Evolutionary conservation across 1,140 invertebrate species (phyloP), one percentile per base, ranked within the genome.

Genomic region (Mycetomoellerius zeteki): DNA sequence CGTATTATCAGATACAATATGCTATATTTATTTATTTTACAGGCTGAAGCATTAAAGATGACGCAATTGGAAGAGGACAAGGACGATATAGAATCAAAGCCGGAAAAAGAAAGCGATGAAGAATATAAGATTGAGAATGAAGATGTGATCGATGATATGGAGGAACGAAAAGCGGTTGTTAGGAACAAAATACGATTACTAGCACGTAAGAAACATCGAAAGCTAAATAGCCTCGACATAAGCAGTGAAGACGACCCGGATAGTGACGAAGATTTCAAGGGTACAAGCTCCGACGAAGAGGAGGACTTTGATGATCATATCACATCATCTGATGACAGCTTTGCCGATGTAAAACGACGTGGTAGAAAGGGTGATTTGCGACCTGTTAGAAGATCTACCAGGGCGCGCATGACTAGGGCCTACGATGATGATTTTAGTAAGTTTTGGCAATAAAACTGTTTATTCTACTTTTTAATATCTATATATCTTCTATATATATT

Each of bases 251-350:
- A 98, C 82, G 97, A 98, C 92, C 97, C 97, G 85, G 96, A 97
- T 86, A 98, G 97, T 2, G 98, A 98, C 92, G 98, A 98, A 94
- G 98, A 98, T 93, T 98, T 98, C 88, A 98, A 98, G 91, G 97
- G 97, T n/a, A 94, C 94, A 0, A 96, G 95, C 92, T 96, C 96
- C 2, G 96, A 96, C 10, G 96, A 96, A 0, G 97, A 97, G 0
- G 96, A 96, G 80, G 96, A 96, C 37, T 96, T 96, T 33, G 96
- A 96, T 6, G 96, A 96, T 58, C 96, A 96, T 58, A 88, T 95
- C 6, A 95, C 95, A 30, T 96, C 96, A 16, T 96, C 96, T 12
- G 96, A 97, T 76, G 96, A 97, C 37, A 96, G 96, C 86, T 95
- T 96, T n/a, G 92, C 93, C 8, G 91, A 91, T 67, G 84, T 91